Conservation (phyloP, 30 jellyfish, hydroid and myxozoan genomes). For the Morbakka virulenta region DNA sequence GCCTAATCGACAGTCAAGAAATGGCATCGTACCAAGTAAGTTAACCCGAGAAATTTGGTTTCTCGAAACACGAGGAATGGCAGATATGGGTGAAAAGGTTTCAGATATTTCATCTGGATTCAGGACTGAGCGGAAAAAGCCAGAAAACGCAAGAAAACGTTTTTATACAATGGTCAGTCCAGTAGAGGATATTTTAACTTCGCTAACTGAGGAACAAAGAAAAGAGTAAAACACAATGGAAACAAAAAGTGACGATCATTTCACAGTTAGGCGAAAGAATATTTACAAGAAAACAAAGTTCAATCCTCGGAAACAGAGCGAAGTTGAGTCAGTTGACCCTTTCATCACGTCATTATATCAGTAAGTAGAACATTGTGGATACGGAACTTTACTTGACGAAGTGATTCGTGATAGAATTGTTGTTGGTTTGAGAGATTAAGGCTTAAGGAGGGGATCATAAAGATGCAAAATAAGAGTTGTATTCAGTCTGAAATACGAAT, state of each 20-base stretch:
- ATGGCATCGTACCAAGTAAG: constrained; percentile 24
- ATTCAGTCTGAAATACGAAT: no score
- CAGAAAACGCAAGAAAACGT: constrained; percentile 5
- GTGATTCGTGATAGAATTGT: constrained; percentile 33
- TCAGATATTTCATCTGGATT: constrained; percentile 1
- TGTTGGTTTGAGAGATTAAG: constrained; percentile 36
- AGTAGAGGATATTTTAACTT: constrained; percentile 13
- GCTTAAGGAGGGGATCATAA: no score
- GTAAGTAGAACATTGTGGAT: constrained; percentile 15
- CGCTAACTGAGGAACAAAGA: no score
- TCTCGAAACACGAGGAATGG: constrained; percentile 22
- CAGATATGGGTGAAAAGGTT: constrained; percentile 5
- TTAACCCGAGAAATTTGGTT: constrained; percentile 16
- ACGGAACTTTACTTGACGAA: constrained; percentile 10
- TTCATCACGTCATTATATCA: constrained; percentile 9
- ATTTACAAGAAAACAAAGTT: constrained; percentile 4
- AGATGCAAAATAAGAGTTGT: no score
- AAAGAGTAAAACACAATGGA: not conserved
- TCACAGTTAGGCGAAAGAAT: not conserved
- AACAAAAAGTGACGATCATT: constrained; percentile 4
- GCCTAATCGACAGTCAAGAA: no score
- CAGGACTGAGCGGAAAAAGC: constrained; percentile 9
- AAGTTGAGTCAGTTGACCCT: constrained; percentile 26
- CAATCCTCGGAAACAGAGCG: constrained; percentile 5
- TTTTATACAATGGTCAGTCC: constrained; percentile 11